A percentile compares a stretch with the other conserved stretches of the same genome.
Evolutionary conservation across 2,113 vertebrate genomes (phyloP).

Genomic region (Suricata suricatta): DNA sequence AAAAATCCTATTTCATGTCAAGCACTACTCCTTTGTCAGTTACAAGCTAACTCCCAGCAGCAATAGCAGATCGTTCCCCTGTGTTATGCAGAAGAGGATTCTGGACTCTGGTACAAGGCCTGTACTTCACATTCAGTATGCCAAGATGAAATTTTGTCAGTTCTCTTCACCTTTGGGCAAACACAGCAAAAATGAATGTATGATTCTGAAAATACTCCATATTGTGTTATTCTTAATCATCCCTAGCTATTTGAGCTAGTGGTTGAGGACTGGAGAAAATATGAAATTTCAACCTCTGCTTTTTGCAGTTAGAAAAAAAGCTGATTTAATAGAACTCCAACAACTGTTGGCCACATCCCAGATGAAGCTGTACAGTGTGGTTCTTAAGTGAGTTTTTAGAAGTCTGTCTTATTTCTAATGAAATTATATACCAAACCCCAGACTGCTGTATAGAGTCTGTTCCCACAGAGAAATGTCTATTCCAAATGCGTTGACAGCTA

Average conservation of each 20-base stretch:
- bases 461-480: slow-evolving; percentile 26
- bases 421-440: slow-evolving; percentile 53
- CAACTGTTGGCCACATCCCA: slow-evolving; percentile 32
- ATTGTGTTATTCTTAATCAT: slow-evolving; percentile 21
- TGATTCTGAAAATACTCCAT: background rate
- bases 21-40: background rate
- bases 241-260: background rate
- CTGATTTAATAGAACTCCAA: background rate
- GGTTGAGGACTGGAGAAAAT: slow-evolving; percentile 25
- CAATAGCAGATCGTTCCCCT: background rate
- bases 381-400: slow-evolving; percentile 49
- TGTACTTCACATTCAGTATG: background rate
- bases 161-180: background rate
- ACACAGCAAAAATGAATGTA: background rate
- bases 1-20: background rate
- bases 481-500: background rate
- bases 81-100: background rate
- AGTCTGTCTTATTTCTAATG: slow-evolving; percentile 46
- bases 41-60: background rate
- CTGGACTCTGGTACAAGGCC: background rate
- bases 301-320: background rate
- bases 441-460: background rate
- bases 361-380: background rate
- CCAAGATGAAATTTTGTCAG: background rate
- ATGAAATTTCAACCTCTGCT: background rate